These are phyloP conservation scores for Actenoides lindsayi DNA, from an alignment of 2,113 vertebrate species.

Conservation along the genomic window DNA sequence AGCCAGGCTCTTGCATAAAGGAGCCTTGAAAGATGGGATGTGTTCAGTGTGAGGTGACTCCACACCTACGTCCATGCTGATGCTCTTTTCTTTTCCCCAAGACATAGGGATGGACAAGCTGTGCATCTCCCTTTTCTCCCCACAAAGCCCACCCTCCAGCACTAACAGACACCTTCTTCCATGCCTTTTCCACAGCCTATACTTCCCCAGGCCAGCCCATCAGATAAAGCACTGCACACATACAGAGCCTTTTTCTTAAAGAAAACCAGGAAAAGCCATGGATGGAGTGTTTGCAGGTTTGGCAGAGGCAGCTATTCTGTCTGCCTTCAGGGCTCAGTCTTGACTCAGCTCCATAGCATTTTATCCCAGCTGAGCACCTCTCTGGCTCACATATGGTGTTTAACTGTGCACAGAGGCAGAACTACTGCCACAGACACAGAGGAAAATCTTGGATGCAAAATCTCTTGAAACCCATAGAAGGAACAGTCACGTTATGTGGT, in stretches of 20 bases:
- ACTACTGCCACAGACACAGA: not conserved
- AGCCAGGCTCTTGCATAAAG: slow-evolving; percentile 13
- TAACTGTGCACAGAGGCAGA: not conserved
- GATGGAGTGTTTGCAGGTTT: not conserved
- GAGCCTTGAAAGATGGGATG: slow-evolving; percentile 11
- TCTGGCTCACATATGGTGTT: not conserved
- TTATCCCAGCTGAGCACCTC: not conserved
- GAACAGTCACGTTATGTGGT: not conserved
- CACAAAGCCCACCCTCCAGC: not conserved
- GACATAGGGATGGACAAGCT: not conserved
- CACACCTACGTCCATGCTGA: slow-evolving; percentile 6
- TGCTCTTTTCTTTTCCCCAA: slow-evolving; percentile 43
- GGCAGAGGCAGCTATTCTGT: not conserved
- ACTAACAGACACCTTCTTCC: not conserved
- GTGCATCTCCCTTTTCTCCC: not conserved
- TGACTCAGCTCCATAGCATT: not conserved
- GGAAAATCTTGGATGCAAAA: not conserved
- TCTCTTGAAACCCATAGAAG: not conserved
- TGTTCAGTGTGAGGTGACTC: slow-evolving; percentile 46
- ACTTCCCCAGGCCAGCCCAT: not conserved
- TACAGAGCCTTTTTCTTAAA: not conserved
- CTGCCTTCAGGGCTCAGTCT: not conserved
- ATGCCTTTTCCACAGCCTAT: not conserved
- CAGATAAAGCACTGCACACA: not conserved
- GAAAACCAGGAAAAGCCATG: not conserved